Conservation (phyloP, 2,888 invertebrate genomes). For the Drepana falcataria region DNA sequence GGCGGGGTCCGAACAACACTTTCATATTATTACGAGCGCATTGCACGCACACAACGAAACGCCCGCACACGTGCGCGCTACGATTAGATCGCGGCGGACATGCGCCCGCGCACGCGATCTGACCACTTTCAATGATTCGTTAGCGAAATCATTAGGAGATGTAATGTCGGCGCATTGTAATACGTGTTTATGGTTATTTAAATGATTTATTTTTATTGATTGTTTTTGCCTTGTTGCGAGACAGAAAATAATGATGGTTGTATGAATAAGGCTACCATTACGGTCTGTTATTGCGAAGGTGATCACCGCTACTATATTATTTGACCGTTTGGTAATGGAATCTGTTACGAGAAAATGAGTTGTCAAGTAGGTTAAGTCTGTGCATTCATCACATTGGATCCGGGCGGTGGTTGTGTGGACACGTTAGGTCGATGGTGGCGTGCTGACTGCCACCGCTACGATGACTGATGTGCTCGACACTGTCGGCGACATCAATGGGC, state of each 20-base stretch:
- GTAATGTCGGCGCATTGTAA: slow-evolving; percentile 76
- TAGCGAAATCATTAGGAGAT: slow-evolving; percentile 79
- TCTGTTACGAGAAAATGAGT: slow-evolving; percentile 73
- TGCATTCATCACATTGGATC: slow-evolving; percentile 57
- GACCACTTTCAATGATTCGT: slow-evolving; percentile 78
- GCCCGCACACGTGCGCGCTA: slow-evolving; percentile 32
- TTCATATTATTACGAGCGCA: slow-evolving; percentile 73
- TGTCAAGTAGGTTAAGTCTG: slow-evolving; percentile 60
- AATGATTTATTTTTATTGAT: slow-evolving; percentile 80
- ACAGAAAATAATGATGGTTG: slow-evolving; percentile 76
- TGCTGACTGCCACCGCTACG: slow-evolving; percentile 20
- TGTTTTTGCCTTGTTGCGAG: slow-evolving; percentile 77
- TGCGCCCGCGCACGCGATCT: slow-evolving; percentile 69
- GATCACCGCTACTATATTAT: slow-evolving; percentile 66
- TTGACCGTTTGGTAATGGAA: slow-evolving; percentile 70
- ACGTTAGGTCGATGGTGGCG: slow-evolving; percentile 22
- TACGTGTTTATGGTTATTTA: slow-evolving; percentile 78
- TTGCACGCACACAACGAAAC: slow-evolving; percentile 48
- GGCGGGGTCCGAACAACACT: slow-evolving; percentile 77
- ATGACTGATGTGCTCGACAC: slow-evolving; percentile 35
- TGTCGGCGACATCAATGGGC: slow-evolving; percentile 22
- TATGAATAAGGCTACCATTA: slow-evolving; percentile 73
- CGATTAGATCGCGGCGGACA: slow-evolving; percentile 48
- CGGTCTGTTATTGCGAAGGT: slow-evolving; percentile 65
- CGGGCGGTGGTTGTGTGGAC: slow-evolving; percentile 34